phyloP scores from a whole-genome alignment of 2,888 invertebrate genomes.

The Resseliella maxima region DNA sequence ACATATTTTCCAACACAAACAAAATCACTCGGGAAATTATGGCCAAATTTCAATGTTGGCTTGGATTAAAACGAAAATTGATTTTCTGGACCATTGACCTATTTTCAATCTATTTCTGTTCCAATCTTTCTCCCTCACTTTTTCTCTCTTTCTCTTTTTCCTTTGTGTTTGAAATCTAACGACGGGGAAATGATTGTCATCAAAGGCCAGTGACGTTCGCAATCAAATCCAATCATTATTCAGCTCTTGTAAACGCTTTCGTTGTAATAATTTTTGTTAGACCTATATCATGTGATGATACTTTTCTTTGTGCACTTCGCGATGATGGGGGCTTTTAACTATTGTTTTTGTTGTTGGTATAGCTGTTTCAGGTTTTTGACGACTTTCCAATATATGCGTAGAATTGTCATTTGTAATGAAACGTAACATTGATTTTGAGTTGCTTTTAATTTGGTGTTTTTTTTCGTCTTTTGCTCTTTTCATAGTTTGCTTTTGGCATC shows the following conservation, averaged over 20 bases:
- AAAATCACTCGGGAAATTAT: background rate
- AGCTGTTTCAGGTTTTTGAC: background rate
- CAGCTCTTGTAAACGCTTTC: background rate
- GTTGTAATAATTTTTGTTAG: background rate
- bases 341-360: background rate
- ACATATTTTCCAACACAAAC: background rate
- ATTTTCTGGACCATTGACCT: slow-evolving; percentile 13
- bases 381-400: background rate
- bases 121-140: no score
- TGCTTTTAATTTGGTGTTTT: background rate
- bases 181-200: background rate
- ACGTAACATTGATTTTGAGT: background rate
- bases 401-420: slow-evolving; percentile 4
- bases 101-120: no score
- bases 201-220: background rate
- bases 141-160: background rate
- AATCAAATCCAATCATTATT: background rate
- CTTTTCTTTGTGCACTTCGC: background rate
- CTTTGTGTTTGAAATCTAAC: no score
- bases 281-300: slow-evolving; percentile 9
- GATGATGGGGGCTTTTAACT: background rate
- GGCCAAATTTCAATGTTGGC: background rate
- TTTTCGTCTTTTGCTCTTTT: background rate
- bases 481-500: slow-evolving; percentile 6
- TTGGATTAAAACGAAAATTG: background rate